A percentile compares a stretch with the other conserved stretches of the same genome.
Conservation (phyloP, 2,888 invertebrate species). For the Gastrophysa polygoni region DNA sequence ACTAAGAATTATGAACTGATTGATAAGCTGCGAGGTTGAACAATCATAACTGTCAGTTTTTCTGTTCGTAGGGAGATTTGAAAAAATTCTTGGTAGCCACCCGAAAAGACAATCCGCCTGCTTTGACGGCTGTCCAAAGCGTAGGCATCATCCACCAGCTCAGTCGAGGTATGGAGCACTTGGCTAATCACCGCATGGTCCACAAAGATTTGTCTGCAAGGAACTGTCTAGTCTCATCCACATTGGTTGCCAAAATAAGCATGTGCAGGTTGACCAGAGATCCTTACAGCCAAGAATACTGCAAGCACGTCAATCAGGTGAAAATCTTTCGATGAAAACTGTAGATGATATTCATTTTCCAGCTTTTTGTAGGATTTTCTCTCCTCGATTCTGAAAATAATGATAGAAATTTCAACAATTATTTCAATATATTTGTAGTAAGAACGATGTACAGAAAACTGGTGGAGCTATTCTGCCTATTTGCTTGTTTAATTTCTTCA, state of each 20-base stretch:
- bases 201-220: constrained; percentile 92
- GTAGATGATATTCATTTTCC: too few species aligned
- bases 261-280: constrained; percentile 80
- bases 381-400: too few species aligned
- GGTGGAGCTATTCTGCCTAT: too few species aligned
- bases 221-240: constrained; percentile 87
- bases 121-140: constrained; percentile 71
- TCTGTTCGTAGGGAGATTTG: constrained; percentile 80
- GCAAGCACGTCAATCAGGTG: constrained; percentile 80
- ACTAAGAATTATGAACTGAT: too few species aligned
- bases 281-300: constrained; percentile 90
- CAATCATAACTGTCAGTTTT: constrained; percentile 22
- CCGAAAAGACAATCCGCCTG: constrained; percentile 62
- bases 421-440: too few species aligned
- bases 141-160: constrained; percentile 76
- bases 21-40: too few species aligned
- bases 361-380: too few species aligned
- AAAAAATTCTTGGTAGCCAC: constrained; percentile 86
- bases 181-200: constrained; percentile 76
- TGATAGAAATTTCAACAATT: too few species aligned
- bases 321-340: too few species aligned
- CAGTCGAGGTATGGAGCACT: constrained; percentile 80
- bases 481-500: too few species aligned
- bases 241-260: constrained; percentile 82
- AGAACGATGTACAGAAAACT: too few species aligned